A percentile compares a stretch with the other conserved stretches of the same genome.
phyloP scores from a whole-genome alignment of 2,888 invertebrate species.

The Cosmopolites sordidus region DNA sequence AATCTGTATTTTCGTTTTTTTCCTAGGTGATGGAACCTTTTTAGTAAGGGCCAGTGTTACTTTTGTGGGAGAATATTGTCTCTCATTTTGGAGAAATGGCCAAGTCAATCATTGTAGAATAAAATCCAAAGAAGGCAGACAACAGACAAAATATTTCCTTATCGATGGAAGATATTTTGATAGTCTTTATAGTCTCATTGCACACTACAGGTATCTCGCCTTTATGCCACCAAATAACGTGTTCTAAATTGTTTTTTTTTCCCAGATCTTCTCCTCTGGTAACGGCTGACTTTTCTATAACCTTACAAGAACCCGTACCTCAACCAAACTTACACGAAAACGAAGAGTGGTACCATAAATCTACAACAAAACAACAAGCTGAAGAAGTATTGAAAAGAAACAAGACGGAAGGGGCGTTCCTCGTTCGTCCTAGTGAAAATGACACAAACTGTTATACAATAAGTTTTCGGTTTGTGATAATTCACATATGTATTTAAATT shows the following conservation, averaged over 20 bases:
- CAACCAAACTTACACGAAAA: constrained; percentile 92
- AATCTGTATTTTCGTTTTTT: not conserved
- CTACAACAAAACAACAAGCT: constrained; percentile 74
- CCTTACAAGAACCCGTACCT: constrained; percentile 84
- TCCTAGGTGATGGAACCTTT: constrained; percentile 77
- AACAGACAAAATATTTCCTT: constrained; percentile 83
- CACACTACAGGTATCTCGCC: constrained; percentile 62
- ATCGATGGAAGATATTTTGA: constrained; percentile 87
- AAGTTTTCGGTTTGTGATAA: constrained; percentile 71
- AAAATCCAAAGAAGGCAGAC: constrained; percentile 81
- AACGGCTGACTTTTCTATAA: constrained; percentile 86
- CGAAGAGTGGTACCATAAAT: constrained; percentile 88
- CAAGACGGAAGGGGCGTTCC: constrained; percentile 87
- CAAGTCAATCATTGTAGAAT: constrained; percentile 91
- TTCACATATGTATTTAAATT: not conserved
- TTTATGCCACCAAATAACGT: not conserved
- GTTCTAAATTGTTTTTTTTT: not conserved
- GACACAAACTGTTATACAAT: constrained; percentile 85
- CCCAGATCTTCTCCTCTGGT: constrained; percentile 72
- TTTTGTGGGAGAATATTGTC: constrained; percentile 92
- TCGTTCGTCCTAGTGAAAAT: constrained; percentile 87
- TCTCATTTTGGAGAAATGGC: constrained; percentile 90
- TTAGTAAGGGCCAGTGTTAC: constrained; percentile 91
- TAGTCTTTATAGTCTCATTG: constrained; percentile 85
- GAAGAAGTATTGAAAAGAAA: constrained; percentile 84